Conservation (phyloP, 2,113 vertebrate genomes). For the Nymphicus hollandicus region DNA sequence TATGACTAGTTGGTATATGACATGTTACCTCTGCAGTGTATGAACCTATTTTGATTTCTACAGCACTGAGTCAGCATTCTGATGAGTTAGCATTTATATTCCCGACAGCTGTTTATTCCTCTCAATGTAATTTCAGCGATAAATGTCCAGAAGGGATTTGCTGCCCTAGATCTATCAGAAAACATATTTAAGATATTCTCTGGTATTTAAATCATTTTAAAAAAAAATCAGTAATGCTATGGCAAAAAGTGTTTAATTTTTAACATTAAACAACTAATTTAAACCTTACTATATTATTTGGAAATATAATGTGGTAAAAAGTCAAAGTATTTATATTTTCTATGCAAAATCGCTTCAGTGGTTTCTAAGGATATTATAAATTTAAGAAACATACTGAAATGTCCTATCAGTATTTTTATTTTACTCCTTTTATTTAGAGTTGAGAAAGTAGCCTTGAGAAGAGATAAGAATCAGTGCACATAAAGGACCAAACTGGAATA, state of each 20-base stretch:
- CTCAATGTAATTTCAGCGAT: constrained; percentile 76
- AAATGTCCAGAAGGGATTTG: constrained; percentile 80
- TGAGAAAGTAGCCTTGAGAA: not conserved
- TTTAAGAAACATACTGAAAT: not conserved
- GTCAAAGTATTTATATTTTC: not conserved
- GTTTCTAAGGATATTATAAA: not conserved
- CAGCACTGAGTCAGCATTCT: constrained; percentile 72
- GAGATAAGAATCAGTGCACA: not conserved
- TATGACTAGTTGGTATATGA: constrained; percentile 19
- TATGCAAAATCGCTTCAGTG: not conserved
- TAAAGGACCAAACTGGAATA: not conserved
- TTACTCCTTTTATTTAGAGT: not conserved
- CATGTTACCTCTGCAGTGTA: constrained; percentile 46
- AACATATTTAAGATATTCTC: constrained; percentile 76
- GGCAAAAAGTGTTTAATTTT: constrained; percentile 2
- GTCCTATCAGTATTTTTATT: not conserved
- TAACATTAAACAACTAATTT: constrained; percentile 16
- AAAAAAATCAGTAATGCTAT: constrained; percentile 20
- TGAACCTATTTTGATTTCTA: constrained; percentile 59
- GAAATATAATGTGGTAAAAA: not conserved
- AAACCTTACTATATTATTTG: not conserved
- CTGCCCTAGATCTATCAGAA: constrained; percentile 81
- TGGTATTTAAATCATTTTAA: constrained; percentile 60
- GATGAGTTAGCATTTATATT: constrained; percentile 74
- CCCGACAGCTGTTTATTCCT: constrained; percentile 78